These are phyloP conservation scores for Oxyura jamaicensis DNA, from an alignment of 2,113 vertebrate species.

Conservation along the genomic window DNA sequence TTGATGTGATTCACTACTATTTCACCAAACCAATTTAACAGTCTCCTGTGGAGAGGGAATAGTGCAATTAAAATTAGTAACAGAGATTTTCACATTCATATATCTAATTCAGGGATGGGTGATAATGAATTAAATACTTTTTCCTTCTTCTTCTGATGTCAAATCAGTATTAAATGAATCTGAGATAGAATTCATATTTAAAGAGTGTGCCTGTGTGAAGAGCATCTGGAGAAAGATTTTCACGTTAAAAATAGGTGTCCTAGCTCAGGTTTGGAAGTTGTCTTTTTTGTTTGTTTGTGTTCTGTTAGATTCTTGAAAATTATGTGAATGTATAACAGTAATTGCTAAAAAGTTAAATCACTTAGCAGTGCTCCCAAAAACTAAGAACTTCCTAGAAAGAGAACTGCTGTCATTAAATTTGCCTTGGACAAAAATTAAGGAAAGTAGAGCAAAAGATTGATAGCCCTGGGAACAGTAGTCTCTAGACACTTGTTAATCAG, in stretches of 20 bases:
- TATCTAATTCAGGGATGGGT: slow-evolving; percentile 80
- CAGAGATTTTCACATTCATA: slow-evolving; percentile 83
- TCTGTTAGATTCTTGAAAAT: slow-evolving; percentile 9
- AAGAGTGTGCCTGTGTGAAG: slow-evolving; percentile 3
- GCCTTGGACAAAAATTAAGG: slow-evolving; percentile 55
- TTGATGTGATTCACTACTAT: slow-evolving; percentile 84
- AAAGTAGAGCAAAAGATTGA: slow-evolving; percentile 44
- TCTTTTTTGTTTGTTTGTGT: background rate
- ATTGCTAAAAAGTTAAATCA: background rate
- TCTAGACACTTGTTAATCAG: slow-evolving; percentile 69
- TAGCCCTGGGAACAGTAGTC: slow-evolving; percentile 52
- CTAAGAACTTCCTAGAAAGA: background rate
- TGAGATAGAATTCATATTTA: slow-evolving; percentile 62
- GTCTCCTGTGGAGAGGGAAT: slow-evolving; percentile 83
- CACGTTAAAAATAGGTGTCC: background rate
- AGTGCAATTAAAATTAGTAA: slow-evolving; percentile 88
- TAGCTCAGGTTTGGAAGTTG: background rate
- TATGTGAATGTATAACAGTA: background rate
- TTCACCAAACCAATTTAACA: slow-evolving; percentile 84
- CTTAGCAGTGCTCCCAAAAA: background rate
- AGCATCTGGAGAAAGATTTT: background rate
- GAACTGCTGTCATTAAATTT: slow-evolving; percentile 45
- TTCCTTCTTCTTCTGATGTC: slow-evolving; percentile 76
- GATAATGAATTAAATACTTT: slow-evolving; percentile 85
- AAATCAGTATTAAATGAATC: slow-evolving; percentile 71